phyloP scores from a whole-genome alignment of 2,797 vertebrate species.

The Xerus rutilus region DNA sequence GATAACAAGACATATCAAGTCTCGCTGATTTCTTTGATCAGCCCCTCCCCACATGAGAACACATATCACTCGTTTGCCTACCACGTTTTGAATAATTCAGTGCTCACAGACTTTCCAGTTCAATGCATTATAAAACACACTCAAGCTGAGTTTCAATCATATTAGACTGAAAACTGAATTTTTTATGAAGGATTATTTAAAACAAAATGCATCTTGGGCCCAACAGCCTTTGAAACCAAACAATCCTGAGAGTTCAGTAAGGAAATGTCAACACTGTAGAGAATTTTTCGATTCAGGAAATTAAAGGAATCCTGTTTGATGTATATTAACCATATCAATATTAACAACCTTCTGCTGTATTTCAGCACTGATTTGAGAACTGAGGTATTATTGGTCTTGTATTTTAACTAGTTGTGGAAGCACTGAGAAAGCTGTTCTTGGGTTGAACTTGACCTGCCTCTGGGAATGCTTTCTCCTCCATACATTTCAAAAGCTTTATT shows the following conservation, averaged over 20 bases:
- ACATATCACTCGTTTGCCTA: constrained; percentile 86
- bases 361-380: constrained; percentile 84
- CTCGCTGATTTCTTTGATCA: constrained; percentile 89
- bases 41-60: constrained; percentile 81
- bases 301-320: constrained; percentile 88
- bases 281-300: constrained; percentile 88
- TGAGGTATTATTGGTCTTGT: constrained; percentile 80
- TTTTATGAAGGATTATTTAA: constrained; percentile 93
- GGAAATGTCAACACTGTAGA: constrained; percentile 90
- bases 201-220: constrained; percentile 89
- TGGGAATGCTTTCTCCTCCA: constrained; percentile 77
- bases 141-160: constrained; percentile 91
- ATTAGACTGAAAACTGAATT: constrained; percentile 90
- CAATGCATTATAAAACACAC: constrained; percentile 92
- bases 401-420: constrained; percentile 85
- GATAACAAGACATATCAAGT: constrained; percentile 90
- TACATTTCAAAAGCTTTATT: constrained; percentile 66
- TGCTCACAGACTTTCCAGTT: constrained; percentile 88
- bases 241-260: constrained; percentile 88
- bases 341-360: constrained; percentile 88
- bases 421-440: constrained; percentile 79
- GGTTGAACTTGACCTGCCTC: constrained; percentile 81
- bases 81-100: constrained; percentile 92
- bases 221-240: constrained; percentile 90
- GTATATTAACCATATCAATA: constrained; percentile 90